Base-by-base conservation (phyloP, 2,797 vertebrate genomes). In the Tenualosa ilisha region DNA sequence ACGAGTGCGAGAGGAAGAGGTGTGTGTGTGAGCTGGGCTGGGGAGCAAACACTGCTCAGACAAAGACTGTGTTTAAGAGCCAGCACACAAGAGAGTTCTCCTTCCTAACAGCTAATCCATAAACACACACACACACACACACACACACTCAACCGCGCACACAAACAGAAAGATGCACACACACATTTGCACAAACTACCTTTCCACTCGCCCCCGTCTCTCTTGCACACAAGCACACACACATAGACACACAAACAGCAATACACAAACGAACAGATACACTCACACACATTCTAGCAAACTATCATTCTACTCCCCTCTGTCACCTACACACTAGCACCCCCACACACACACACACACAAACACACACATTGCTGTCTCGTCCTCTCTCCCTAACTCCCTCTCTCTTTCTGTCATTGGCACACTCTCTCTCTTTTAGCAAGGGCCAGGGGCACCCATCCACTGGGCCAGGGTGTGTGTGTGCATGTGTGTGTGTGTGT, bases 31-130 rank as follows among this genome's bases (percentile, higher is more conserved):
- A 15, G 68, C 0, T 3, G 24, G 3, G 13, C 26, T 3, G 24
- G 11, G 13, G 11, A 72, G 13, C 31, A 72, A 15, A 43, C 68
- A 20, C 68, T 40, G 68, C 37, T 1, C 5, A 75, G 31, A 75
- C 68, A 75, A 75, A 75, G 68, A 75, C 68, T 75, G 68, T 43
- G 13, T 37, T 43, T 75, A 75, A 75, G 12, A 75, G 31, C 31
- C 68, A 75, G 88, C 86, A 82, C 85, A 79, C 85, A 86, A 86
- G 59, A 85, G 9, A 43, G 68, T 75, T 75, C 68, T 75, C 68
- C 68, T 75, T 43, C 15, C 68, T 75, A 75, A 75, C 68, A 40
- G 24, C 31, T 75, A 75, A 75, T 59, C 72, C 40, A 75, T 83
- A 37, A 65, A 85, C 59, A 86, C 83, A 86, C 61, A 85, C 53